These are phyloP conservation scores for Molossus molossus DNA, from an alignment of 2,797 vertebrate genomes.

Conservation along the genomic window DNA sequence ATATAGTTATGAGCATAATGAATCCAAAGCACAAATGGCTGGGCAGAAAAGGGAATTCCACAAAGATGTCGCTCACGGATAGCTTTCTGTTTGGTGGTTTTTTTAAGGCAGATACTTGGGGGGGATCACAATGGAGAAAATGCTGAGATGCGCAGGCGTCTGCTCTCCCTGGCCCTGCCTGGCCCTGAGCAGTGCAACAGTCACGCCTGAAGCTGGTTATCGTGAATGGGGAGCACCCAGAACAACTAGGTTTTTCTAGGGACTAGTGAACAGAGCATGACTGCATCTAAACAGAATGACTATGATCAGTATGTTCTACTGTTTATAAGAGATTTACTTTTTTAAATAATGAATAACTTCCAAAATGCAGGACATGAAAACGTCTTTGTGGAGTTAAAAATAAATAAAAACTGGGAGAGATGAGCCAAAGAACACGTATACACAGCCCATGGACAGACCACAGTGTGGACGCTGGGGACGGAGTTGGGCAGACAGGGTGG, in stretches of 20 bases:
- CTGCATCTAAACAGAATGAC: not conserved
- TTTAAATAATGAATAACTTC: conserved; percentile 46
- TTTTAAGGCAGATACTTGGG: not conserved
- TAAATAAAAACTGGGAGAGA: not conserved
- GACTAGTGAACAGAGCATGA: not conserved
- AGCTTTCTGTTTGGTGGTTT: not conserved
- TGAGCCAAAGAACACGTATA: not conserved
- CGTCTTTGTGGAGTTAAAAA: conserved; percentile 13
- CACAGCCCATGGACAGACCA: not conserved
- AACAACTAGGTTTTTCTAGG: not conserved
- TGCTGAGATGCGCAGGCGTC: not conserved
- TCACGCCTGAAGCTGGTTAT: not conserved
- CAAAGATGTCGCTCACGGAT: not conserved
- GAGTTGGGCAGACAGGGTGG: not conserved
- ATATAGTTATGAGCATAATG: not conserved
- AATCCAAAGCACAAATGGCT: not conserved
- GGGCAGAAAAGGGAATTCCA: not conserved
- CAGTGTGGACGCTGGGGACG: not conserved
- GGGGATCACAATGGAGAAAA: not conserved
- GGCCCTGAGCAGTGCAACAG: not conserved
- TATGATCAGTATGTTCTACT: not conserved
- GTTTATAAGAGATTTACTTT: not conserved
- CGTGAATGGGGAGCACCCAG: not conserved
- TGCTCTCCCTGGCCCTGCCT: not conserved
- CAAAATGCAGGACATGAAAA: not conserved